Conservation (phyloP, 2,797 vertebrate genomes). For the Dipus sagitta region DNA sequence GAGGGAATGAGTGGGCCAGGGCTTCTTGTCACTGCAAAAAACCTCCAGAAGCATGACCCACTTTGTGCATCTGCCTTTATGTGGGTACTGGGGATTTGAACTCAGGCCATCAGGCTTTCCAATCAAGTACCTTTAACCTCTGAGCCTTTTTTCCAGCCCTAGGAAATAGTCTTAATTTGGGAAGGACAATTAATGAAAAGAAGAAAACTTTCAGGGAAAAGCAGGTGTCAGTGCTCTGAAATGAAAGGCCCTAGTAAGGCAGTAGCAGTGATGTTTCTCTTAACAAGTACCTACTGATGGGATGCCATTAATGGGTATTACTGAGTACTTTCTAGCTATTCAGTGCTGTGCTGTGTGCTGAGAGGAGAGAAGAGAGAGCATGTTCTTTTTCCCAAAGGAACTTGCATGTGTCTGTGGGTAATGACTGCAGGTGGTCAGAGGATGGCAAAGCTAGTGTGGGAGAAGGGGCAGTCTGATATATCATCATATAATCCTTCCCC, state of each 20-base stretch:
- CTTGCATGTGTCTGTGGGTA: background rate
- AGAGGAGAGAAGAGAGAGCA: background rate
- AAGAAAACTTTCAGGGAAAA: background rate
- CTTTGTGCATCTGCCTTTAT: too few relatives aligned
- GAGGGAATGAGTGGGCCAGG: too few relatives aligned
- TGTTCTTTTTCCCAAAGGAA: background rate
- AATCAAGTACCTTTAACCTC: too few relatives aligned
- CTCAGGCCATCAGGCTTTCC: too few relatives aligned
- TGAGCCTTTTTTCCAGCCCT: too few relatives aligned
- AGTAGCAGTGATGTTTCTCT: background rate
- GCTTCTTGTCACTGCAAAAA: too few relatives aligned
- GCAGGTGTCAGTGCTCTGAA: background rate
- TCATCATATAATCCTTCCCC: background rate
- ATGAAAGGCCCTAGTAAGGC: background rate
- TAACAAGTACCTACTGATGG: too few relatives aligned
- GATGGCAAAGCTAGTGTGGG: background rate
- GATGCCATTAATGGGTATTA: background rate
- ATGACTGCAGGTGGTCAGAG: background rate
- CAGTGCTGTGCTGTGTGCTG: background rate
- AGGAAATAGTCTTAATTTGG: constrained; percentile 30
- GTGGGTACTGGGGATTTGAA: too few relatives aligned
- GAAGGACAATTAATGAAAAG: constrained; percentile 20
- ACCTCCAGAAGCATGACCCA: too few relatives aligned
- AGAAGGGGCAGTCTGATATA: background rate
- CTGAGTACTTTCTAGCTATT: background rate